These are phyloP conservation scores for Archivesica marissinica DNA, from an alignment of 1,140 invertebrate genomes.

Conservation along the genomic window DNA sequence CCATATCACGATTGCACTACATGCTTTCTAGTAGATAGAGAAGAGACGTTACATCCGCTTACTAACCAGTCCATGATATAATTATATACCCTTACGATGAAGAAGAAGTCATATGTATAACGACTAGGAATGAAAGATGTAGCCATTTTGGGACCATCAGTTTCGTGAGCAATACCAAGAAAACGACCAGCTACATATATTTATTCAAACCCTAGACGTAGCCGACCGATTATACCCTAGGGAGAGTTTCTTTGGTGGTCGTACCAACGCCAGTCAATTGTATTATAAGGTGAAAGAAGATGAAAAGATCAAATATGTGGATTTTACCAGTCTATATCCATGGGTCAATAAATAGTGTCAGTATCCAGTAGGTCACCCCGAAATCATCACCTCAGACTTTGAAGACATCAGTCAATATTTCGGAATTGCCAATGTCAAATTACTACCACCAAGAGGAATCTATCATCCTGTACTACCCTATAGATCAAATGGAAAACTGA, in stretches of 20 bases:
- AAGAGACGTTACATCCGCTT: too few relatives aligned
- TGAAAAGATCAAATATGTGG: constrained; percentile 23
- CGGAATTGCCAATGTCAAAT: constrained; percentile 39
- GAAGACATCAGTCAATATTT: neutral
- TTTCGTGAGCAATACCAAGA: neutral
- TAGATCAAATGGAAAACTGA: constrained; percentile 28
- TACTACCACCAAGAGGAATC: constrained; percentile 22
- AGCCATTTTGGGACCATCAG: constrained; percentile 47
- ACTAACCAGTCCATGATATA: too few relatives aligned
- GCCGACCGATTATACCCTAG: constrained; percentile 41
- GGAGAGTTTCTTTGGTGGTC: constrained; percentile 41
- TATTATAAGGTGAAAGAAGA: neutral
- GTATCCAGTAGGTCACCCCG: too few relatives aligned
- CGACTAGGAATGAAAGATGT: too few relatives aligned
- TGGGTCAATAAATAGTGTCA: too few relatives aligned
- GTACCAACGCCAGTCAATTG: constrained; percentile 44
- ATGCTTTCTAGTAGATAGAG: too few relatives aligned
- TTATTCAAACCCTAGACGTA: too few relatives aligned
- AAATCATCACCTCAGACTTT: constrained; percentile 10
- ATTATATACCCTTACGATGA: too few relatives aligned
- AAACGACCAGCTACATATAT: too few relatives aligned
- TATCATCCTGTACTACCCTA: constrained; percentile 45
- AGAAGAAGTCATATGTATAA: too few relatives aligned
- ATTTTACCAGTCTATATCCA: constrained; percentile 13
- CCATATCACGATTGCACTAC: too few relatives aligned